Percentiles rank a stretch among this genome's conserved stretches.
These are phyloP conservation scores for Palythoa heliodiscus DNA, from an alignment of 92 coral and sea anemone genomes.

Conservation along the genomic window DNA sequence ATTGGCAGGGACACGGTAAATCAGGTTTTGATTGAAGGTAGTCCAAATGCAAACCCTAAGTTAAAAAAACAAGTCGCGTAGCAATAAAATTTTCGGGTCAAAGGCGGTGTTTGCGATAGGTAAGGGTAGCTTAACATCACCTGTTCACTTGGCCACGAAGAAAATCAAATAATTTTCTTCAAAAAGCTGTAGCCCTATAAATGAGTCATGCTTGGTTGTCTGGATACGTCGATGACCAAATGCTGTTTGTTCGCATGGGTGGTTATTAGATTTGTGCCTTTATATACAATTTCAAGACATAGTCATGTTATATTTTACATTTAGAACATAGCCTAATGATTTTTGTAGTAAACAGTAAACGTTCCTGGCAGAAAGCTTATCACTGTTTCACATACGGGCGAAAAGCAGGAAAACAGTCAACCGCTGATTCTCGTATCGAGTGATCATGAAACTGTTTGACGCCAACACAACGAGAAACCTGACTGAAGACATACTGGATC, in stretches of 20 bases:
- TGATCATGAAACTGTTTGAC: constrained; percentile 15
- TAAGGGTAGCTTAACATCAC: too few species aligned
- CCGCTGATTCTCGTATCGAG: not conserved
- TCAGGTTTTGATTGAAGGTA: too few species aligned
- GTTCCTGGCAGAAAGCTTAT: not conserved
- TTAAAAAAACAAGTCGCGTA: too few species aligned
- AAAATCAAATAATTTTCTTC: too few species aligned
- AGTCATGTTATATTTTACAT: not conserved
- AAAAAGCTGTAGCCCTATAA: not conserved
- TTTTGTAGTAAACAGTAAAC: not conserved
- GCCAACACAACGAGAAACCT: constrained; percentile 55
- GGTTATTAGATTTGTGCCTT: not conserved
- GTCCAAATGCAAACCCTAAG: too few species aligned
- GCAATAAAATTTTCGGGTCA: too few species aligned
- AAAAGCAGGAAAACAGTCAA: not conserved
- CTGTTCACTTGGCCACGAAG: too few species aligned
- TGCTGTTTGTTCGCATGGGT: not conserved
- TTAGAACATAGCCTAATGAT: not conserved
- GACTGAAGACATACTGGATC: constrained; percentile 69
- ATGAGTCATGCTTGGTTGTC: constrained; percentile 5
- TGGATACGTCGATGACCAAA: constrained; percentile 19
- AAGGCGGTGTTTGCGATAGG: too few species aligned
- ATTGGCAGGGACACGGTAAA: too few species aligned
- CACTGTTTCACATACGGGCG: not conserved
- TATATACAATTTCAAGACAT: not conserved